These are phyloP conservation scores for Pandemis heparana DNA, from an alignment of 2,888 invertebrate species.

Conservation along the genomic window DNA sequence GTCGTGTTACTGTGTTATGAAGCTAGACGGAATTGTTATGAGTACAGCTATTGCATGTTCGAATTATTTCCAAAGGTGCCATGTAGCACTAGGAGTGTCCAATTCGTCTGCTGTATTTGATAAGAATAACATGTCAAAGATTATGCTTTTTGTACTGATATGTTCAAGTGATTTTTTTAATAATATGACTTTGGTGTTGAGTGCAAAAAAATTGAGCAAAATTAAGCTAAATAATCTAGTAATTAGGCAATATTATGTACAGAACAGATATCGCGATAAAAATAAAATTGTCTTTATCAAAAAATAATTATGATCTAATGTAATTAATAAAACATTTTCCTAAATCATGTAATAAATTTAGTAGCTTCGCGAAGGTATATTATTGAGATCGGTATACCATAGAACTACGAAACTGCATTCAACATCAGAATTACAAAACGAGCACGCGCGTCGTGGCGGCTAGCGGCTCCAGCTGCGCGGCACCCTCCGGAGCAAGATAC, in stretches of 20 bases:
- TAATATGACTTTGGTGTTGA: conserved; percentile 85
- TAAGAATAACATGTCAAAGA: neutral
- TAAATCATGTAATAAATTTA: conserved; percentile 71
- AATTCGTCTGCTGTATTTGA: neutral
- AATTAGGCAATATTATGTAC: conserved; percentile 72
- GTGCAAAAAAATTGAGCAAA: conserved; percentile 84
- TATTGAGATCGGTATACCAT: conserved; percentile 80
- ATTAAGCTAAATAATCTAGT: conserved; percentile 83
- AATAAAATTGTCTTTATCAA: conserved; percentile 80
- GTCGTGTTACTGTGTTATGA: too few species aligned
- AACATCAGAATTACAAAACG: conserved; percentile 28
- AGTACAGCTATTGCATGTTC: neutral
- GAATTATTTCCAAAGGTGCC: too few species aligned
- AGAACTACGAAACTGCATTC: conserved; percentile 38
- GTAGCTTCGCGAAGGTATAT: conserved; percentile 78
- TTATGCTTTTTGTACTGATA: conserved; percentile 83
- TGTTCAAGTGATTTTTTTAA: conserved; percentile 69
- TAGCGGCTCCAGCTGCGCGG: neutral
- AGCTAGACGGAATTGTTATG: too few species aligned
- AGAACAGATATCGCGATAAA: conserved; percentile 72
- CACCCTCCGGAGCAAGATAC: neutral
- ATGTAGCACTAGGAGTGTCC: neutral
- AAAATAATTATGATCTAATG: conserved; percentile 67
- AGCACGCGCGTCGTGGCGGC: conserved; percentile 10
- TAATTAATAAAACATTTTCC: conserved; percentile 68